Evolutionary conservation across 2,888 invertebrate species (phyloP).

Genomic region (Phytoseiulus persimilis): DNA sequence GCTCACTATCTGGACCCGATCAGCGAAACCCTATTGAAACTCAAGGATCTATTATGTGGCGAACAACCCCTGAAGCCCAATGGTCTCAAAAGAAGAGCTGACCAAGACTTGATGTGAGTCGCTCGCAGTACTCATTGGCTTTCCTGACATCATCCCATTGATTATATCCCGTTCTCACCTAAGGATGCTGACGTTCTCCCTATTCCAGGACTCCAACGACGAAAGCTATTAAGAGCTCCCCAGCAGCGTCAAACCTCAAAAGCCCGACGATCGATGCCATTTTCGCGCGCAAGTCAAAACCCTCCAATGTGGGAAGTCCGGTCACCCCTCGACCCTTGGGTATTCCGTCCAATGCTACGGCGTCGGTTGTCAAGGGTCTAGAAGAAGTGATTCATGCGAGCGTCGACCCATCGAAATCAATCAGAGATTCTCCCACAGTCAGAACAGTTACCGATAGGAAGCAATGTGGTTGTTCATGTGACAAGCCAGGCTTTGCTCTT

Average conservation of each 20-base stretch:
- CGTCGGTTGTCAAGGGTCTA: neutral
- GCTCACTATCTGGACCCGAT: conserved; percentile 15
- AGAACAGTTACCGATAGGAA: neutral
- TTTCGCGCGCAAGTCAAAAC: neutral
- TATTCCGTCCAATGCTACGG: neutral
- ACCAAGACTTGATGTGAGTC: neutral
- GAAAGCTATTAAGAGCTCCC: neutral
- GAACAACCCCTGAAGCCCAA: neutral
- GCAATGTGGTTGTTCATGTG: neutral
- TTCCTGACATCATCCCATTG: too few relatives aligned
- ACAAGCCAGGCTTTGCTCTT: neutral
- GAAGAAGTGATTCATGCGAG: neutral
- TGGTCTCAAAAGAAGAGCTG: neutral
- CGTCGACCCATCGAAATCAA: neutral
- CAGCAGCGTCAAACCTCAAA: neutral
- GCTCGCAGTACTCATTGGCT: neutral
- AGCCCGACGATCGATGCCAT: neutral
- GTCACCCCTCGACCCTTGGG: neutral
- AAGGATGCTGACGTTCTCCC: neutral
- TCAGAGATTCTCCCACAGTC: neutral
- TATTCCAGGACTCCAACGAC: neutral
- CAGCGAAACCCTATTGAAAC: conserved; percentile 12
- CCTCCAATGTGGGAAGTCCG: neutral
- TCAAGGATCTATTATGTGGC: neutral
- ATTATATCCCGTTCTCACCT: too few relatives aligned